A percentile compares a stretch with the other conserved stretches of the same genome.
phyloP scores from a whole-genome alignment of 2,888 invertebrate species.

The Octodonta nipae region DNA sequence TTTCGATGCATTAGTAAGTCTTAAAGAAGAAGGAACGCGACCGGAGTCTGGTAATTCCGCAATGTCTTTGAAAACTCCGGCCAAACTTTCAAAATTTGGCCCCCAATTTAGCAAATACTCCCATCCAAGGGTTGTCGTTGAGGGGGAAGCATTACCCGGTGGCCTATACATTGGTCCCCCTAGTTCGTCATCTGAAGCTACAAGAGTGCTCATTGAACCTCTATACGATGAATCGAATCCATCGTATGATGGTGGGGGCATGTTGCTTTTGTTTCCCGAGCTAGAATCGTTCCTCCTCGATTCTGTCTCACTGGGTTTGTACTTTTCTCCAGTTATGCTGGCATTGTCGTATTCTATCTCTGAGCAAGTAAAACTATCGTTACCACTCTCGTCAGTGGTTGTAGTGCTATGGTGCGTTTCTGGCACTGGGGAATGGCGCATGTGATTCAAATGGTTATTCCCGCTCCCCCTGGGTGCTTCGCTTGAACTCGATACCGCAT shows the following conservation, averaged over 20 bases:
- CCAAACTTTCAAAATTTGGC: slow-evolving; percentile 87
- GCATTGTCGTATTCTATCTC: slow-evolving; percentile 94
- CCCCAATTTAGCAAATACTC: slow-evolving; percentile 93
- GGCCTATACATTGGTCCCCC: slow-evolving; percentile 68
- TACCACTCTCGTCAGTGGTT: slow-evolving; percentile 83
- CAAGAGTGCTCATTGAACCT: slow-evolving; percentile 83
- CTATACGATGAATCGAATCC: slow-evolving; percentile 89
- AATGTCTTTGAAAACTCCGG: slow-evolving; percentile 92
- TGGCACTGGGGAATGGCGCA: slow-evolving; percentile 49
- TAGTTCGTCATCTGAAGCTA: slow-evolving; percentile 85
- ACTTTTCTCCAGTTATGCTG: slow-evolving; percentile 67
- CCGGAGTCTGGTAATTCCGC: slow-evolving; percentile 81
- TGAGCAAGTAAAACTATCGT: slow-evolving; percentile 95
- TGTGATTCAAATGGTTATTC: slow-evolving; percentile 52
- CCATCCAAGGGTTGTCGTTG: slow-evolving; percentile 73
- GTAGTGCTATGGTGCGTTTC: slow-evolving; percentile 62
- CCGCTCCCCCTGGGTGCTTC: slow-evolving; percentile 61
- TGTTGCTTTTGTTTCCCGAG: slow-evolving; percentile 44
- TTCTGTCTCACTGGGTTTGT: slow-evolving; percentile 34
- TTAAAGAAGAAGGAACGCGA: slow-evolving; percentile 57
- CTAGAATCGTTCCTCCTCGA: slow-evolving; percentile 26
- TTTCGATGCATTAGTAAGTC: slow-evolving; percentile 69
- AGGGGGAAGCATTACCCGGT: slow-evolving; percentile 64
- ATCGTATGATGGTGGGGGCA: slow-evolving; percentile 69
- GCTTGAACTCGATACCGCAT: slow-evolving; percentile 85